Evolutionary conservation across 2,113 vertebrate species (phyloP).

Genomic region (Columba livia): DNA sequence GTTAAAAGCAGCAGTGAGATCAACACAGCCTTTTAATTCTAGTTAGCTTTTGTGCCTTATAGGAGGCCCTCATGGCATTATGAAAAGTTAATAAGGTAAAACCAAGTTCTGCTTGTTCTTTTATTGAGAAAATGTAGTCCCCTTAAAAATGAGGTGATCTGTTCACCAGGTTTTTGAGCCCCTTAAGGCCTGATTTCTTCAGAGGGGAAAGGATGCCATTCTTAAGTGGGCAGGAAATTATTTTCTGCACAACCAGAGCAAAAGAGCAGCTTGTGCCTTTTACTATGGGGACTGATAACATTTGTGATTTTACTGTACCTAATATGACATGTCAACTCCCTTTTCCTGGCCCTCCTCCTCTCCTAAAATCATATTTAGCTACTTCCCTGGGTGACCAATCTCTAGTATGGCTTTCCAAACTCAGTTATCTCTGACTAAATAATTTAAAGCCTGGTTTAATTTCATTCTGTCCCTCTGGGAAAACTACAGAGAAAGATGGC

Average conservation of each 20-base stretch:
- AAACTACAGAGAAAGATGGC: not conserved
- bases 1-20: not conserved
- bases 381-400: not conserved
- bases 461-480: not conserved
- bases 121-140: not conserved
- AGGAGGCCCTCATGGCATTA: not conserved
- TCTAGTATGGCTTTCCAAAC: not conserved
- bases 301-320: not conserved
- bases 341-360: not conserved
- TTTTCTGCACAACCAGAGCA: fast-evolving
- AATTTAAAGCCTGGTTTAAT: constrained; percentile 37
- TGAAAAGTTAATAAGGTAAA: not conserved
- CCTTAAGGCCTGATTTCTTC: not conserved
- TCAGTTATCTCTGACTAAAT: constrained; percentile 22
- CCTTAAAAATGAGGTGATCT: not conserved
- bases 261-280: not conserved
- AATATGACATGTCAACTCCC: fast-evolving
- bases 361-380: not conserved
- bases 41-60: not conserved
- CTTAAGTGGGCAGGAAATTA: not conserved
- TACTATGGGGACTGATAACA: not conserved
- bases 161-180: not conserved
- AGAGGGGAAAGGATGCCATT: not conserved
- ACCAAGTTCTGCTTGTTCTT: not conserved
- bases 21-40: not conserved